Base-by-base conservation (phyloP, 1,140 invertebrate genomes). In the Colletes gigas region DNA sequence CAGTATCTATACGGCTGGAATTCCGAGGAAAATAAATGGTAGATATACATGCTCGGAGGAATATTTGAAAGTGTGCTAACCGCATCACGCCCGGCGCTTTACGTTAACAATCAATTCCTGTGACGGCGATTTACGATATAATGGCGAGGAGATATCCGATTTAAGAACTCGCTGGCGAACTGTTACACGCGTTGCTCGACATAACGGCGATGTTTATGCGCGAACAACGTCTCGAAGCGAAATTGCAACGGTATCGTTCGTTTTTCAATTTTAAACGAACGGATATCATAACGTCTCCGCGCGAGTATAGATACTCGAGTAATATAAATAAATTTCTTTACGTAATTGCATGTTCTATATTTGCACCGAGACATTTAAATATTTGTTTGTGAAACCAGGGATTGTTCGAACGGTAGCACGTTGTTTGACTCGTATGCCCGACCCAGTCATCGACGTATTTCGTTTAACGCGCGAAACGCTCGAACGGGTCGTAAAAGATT, bases 11-110 rank as follows among this genome's bases (percentile, higher is more conserved):
- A 70, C 55, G 10, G 44, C 17, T 52, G 19, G 69, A 19, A 73
- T 72, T 55, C 69, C 44, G 44, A 9, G 50, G 52, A 15, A 78
- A 78, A 78, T 72, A 52, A 71, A 78, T 73, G 69, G 54, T 50
- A 50, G 3, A 10, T 9, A 10, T 72, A 50, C 50, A 30, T 21
- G 67, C n/a, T 19, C 30, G 57, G 39, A 15, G 39, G n/a, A 50
- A 7, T 55, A 73, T 72, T 73, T 39, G 69, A 72, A 78, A 73
- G 59, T 72, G 47, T 73, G 69, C 50, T 63, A 72, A 78, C 47
- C 17, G 57, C 41, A n/a, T 77, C 66, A 19, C 47, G 76, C 30
- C 39, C 55, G 7, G 12, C 21, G 50, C 15, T 17, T 69, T 6
- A 5, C 21, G 50, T 30, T 17, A 41, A 70, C 68, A 14, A 39